phyloP scores from a whole-genome alignment of 2,888 invertebrate genomes.

The Galerucella nymphaeae region DNA sequence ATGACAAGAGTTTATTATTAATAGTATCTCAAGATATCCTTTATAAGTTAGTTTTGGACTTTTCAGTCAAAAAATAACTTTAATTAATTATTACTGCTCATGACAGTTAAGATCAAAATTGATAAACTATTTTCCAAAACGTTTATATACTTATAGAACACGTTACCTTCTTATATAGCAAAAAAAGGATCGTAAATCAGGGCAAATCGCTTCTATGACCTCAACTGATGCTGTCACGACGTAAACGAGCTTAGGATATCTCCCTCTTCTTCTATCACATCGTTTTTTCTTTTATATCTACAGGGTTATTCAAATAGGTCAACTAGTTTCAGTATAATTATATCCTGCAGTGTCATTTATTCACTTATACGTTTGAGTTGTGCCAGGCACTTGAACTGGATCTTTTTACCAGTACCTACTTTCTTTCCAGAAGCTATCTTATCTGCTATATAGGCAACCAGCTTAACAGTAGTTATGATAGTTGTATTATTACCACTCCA shows the following conservation, averaged over 20 bases:
- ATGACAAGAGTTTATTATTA: too few relatives aligned
- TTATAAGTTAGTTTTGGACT: not conserved
- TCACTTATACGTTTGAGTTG: too few relatives aligned
- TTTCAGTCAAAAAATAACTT: not conserved
- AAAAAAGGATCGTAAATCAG: slow-evolving; percentile 37
- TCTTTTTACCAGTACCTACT: too few relatives aligned
- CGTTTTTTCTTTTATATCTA: not conserved
- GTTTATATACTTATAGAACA: not conserved
- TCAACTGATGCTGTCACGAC: slow-evolving; percentile 50
- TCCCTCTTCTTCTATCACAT: slow-evolving; percentile 6
- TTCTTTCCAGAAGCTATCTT: too few relatives aligned
- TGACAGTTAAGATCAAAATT: not conserved
- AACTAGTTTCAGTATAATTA: too few relatives aligned
- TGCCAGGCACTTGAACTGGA: too few relatives aligned
- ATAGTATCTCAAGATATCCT: too few relatives aligned
- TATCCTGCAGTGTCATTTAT: too few relatives aligned
- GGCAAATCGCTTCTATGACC: slow-evolving; percentile 51
- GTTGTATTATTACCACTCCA: too few relatives aligned
- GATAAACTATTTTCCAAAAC: slow-evolving; percentile 10
- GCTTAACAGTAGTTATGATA: too few relatives aligned
- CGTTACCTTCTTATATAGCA: slow-evolving; percentile 20
- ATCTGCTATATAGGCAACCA: too few relatives aligned
- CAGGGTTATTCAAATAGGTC: not conserved
- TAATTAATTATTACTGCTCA: slow-evolving; percentile 1
- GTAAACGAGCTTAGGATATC: slow-evolving; percentile 47